Conservation (phyloP, 2,113 vertebrate species). For the Larimichthys crocea region DNA sequence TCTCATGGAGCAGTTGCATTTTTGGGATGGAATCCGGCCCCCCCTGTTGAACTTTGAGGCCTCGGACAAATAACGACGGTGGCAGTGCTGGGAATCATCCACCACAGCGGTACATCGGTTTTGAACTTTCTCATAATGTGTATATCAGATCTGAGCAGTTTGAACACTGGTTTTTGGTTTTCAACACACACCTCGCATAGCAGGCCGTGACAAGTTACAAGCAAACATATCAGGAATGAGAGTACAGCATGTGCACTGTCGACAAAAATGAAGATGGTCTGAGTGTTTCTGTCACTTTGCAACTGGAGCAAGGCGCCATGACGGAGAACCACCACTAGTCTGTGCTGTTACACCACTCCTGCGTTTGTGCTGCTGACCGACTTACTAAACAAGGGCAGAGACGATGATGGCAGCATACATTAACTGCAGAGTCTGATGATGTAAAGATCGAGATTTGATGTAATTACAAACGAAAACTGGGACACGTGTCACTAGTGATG, state of each 20-base stretch:
- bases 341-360: constrained; percentile 74
- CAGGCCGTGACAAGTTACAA: neutral
- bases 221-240: neutral
- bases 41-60: constrained; percentile 24
- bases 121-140: neutral
- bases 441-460: constrained; percentile 40
- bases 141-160: neutral
- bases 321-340: constrained; percentile 66
- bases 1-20: constrained; percentile 18
- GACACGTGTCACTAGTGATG: constrained; percentile 14
- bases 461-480: constrained; percentile 43
- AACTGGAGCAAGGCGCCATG: constrained; percentile 41
- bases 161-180: neutral
- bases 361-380: constrained; percentile 67
- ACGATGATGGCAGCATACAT: constrained; percentile 77
- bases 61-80: neutral
- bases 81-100: neutral
- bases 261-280: neutral
- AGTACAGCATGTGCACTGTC: neutral
- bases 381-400: constrained; percentile 63
- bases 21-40: neutral
- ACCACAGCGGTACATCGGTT: neutral
- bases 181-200: neutral
- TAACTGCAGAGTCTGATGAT: constrained; percentile 57
- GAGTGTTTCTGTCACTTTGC: neutral